These are phyloP conservation scores for Bombycilla garrulus DNA, from an alignment of 2,113 vertebrate genomes.

Conservation along the genomic window DNA sequence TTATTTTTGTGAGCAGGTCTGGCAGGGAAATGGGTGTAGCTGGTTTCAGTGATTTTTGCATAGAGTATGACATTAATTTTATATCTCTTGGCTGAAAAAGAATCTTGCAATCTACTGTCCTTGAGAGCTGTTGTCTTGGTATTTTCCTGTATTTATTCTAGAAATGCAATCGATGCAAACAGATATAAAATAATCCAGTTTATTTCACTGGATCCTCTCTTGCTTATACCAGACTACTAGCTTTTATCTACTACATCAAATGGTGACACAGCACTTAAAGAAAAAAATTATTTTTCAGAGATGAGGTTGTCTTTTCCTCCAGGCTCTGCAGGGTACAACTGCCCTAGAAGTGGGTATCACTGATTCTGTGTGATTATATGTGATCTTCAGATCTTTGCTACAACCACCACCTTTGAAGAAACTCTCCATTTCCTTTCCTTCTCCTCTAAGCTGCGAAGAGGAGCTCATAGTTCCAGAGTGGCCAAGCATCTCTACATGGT, in stretches of 20 bases:
- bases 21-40: not conserved
- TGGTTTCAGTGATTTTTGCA: not conserved
- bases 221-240: not conserved
- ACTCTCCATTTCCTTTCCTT: not conserved
- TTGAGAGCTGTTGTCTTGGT: not conserved
- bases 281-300: not conserved
- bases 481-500: not conserved
- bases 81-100: not conserved
- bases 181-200: not conserved
- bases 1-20: not conserved
- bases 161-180: not conserved
- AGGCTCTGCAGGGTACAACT: not conserved
- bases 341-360: not conserved
- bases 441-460: not conserved
- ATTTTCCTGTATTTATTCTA: not conserved
- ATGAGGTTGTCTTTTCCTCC: not conserved
- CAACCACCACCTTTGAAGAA: not conserved
- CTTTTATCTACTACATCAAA: not conserved
- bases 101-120: not conserved
- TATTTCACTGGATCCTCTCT: not conserved
- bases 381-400: not conserved
- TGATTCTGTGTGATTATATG: not conserved
- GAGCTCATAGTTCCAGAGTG: not conserved
- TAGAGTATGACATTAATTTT: not conserved
- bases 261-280: not conserved